Evolutionary conservation across 2,797 vertebrate species (phyloP), one percentile per base, ranked within the genome.

Genomic region (Florisuga fusca): DNA sequence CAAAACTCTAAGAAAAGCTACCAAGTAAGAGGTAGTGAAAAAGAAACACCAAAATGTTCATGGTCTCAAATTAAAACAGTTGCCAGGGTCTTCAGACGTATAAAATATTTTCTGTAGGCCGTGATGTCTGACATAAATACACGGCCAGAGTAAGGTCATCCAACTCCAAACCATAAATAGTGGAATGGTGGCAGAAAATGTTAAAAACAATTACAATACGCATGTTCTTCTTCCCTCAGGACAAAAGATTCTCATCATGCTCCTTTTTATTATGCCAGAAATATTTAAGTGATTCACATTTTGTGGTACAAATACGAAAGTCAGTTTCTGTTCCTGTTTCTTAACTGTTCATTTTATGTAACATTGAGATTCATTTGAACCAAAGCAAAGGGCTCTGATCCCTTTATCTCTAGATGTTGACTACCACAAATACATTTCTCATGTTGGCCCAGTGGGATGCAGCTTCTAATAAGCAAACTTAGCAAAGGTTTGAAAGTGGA

Each of bases 121-220:
- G 19, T 91, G 94, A 94, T 94, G 94, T 96, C 87, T 94, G 90
- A 93, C 77, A 89, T 89, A 89, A 95, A 94, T n/a, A 80, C 85
- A 78, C 64, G 91, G 72, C 89, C 80, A 90, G 76, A 94, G 61
- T 31, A 93, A 87, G 95, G 94, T 93, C 95, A 96, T 93, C 95
- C 96, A 95, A 94, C 75, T 91, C 71, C 61, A 87, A 96, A 34
- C 94, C 92, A 93, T 93, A 95, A 96, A 96, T 90, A 96, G 95
- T 7, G 64, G 59, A 79, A 82, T 96, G 57, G 94, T 93, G 95
- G 91, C 89, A 94, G 77, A 96, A 92, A 86, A 91, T 33, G 25
- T 88, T 93, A 82, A 94, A 93, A 92, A 94, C 85, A 93, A 95
- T 87, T 88, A 97, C 85, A 93, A 57, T 94, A 84, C 94, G 91